A percentile compares a stretch with the other conserved stretches of the same genome.
phyloP scores from a whole-genome alignment of 2,888 invertebrate genomes.

The Macaria notata region DNA sequence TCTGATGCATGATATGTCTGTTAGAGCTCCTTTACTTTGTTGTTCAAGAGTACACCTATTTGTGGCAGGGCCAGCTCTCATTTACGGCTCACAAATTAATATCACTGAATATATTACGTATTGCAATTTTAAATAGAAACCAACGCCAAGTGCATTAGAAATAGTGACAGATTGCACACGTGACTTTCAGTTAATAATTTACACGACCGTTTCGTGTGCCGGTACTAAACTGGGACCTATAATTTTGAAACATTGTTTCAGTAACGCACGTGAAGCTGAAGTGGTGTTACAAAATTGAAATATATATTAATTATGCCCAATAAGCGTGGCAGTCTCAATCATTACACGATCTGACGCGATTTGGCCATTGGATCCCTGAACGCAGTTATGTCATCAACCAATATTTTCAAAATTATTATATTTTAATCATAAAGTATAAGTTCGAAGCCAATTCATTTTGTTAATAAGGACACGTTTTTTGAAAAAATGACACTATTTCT shows the following conservation, averaged over 20 bases:
- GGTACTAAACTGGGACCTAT: conserved; percentile 8
- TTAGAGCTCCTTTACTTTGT: neutral
- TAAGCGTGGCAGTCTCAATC: conserved; percentile 21
- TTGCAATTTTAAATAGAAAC: conserved; percentile 5
- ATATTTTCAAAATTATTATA: too few relatives aligned
- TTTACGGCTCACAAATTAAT: neutral
- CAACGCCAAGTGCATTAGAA: conserved; percentile 5
- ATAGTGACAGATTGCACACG: conserved; percentile 16
- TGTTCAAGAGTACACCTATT: too few relatives aligned
- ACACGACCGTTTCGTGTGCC: conserved; percentile 12
- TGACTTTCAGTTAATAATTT: conserved; percentile 13
- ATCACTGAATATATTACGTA: neutral
- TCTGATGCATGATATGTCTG: conserved; percentile 20
- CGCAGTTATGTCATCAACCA: too few relatives aligned
- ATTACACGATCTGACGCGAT: conserved; percentile 5
- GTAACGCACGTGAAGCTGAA: conserved; percentile 15
- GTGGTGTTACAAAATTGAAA: conserved; percentile 12
- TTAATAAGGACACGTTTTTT: too few relatives aligned
- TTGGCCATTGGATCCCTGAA: too few relatives aligned
- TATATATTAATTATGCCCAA: conserved; percentile 7
- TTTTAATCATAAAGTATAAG: too few relatives aligned
- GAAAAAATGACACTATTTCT: too few relatives aligned
- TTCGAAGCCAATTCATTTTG: too few relatives aligned
- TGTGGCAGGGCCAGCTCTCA: neutral
- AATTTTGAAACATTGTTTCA: conserved; percentile 17